These are phyloP conservation scores for Hippopotamus amphibius DNA, from an alignment of 2,113 vertebrate genomes.

Conservation along the genomic window DNA sequence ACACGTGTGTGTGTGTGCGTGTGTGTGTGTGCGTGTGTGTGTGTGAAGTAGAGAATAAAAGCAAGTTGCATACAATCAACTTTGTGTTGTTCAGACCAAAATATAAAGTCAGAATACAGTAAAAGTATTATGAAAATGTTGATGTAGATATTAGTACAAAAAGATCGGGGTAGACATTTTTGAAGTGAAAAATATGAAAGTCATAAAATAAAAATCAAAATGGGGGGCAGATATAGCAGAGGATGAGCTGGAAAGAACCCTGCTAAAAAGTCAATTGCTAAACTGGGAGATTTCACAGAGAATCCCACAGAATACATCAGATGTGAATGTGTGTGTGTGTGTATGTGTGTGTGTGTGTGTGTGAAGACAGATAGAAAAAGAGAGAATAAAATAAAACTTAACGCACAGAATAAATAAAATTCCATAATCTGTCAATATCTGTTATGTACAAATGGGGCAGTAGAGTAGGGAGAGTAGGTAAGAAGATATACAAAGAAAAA, in stretches of 20 bases:
- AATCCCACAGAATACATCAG: not conserved
- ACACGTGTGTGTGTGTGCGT: no score
- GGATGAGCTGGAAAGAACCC: not conserved
- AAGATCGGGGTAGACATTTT: not conserved
- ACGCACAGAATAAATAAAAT: not conserved
- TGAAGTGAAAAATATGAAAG: not conserved
- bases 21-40: no score
- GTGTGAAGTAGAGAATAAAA: not conserved
- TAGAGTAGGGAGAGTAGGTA: not conserved
- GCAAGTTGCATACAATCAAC: not conserved
- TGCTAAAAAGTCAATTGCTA: not conserved
- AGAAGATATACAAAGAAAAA: not conserved
- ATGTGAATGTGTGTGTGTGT: not conserved
- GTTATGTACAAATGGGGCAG: not conserved
- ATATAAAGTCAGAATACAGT: not conserved
- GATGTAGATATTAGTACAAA: not conserved
- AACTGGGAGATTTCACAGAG: not conserved
- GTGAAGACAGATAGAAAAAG: not conserved
- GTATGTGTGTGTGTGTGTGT: not conserved
- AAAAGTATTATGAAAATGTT: not conserved
- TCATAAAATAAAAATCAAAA: not conserved
- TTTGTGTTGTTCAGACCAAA: not conserved
- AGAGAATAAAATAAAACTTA: not conserved
- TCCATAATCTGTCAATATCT: not conserved
- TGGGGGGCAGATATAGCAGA: fast-evolving